Evolutionary conservation across 2,797 vertebrate genomes (phyloP).

Genomic region (Falco novaeseelandiae): DNA sequence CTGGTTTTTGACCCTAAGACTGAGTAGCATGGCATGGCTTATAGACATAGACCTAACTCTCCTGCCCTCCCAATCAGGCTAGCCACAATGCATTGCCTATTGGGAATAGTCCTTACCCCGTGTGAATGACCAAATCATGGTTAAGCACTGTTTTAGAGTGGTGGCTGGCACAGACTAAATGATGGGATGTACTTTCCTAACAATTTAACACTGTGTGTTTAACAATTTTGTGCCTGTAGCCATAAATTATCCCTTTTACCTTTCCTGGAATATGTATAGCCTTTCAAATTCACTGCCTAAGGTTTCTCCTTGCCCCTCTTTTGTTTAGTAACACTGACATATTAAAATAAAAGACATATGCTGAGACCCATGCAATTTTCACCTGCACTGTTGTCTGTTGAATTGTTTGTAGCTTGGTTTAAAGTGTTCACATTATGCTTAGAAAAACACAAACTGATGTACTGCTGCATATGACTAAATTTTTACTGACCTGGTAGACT

Average conservation of each 20-base stretch:
- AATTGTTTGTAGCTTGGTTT: neutral
- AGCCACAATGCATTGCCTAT: neutral
- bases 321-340: neutral
- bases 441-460: neutral
- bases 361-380: neutral
- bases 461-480: neutral
- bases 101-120: neutral
- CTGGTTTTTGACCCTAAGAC: neutral
- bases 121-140: rapidly evolving
- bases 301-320: neutral
- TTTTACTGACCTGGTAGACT: neutral
- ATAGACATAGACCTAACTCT: neutral
- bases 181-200: neutral
- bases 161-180: neutral
- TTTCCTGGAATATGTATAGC: neutral
- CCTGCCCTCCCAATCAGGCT: neutral
- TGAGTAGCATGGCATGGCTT: neutral
- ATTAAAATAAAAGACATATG: too few relatives aligned
- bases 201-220: neutral
- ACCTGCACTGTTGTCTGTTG: neutral
- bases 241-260: neutral
- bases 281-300: neutral
- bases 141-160: neutral
- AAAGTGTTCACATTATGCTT: neutral
- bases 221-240: neutral